A percentile compares a stretch with the other conserved stretches of the same genome.
These are phyloP conservation scores for Hirudo medicinalis DNA, from an alignment of 1,140 invertebrate species.

Conservation along the genomic window DNA sequence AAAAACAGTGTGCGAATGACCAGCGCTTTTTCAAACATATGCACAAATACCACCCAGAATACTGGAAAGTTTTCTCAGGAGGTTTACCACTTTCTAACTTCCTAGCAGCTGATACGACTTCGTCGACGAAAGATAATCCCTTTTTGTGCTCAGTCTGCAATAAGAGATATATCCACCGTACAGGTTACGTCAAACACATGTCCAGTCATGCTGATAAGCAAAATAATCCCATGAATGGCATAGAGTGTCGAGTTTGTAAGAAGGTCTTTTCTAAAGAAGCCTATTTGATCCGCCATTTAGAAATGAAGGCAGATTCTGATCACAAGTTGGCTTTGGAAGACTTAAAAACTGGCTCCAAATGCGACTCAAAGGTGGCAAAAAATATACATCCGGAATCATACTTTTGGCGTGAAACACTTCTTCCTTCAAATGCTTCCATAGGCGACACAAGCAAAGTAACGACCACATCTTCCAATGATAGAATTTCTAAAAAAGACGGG, in stretches of 20 bases:
- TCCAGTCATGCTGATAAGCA: constrained; percentile 10
- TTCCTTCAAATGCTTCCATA: background rate
- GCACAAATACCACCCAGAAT: constrained; percentile 22
- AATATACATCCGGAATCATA: background rate
- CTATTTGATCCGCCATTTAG: constrained; percentile 18
- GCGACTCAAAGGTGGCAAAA: background rate
- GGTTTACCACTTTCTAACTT: constrained; percentile 22
- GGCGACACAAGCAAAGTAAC: background rate
- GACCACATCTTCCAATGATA: background rate
- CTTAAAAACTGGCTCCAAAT: background rate
- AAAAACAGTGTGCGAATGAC: constrained; percentile 19
- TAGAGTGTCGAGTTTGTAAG: constrained; percentile 18
- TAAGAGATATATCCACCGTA: constrained; percentile 21
- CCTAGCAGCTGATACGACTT: background rate
- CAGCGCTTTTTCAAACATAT: constrained; percentile 20
- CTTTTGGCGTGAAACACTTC: background rate
- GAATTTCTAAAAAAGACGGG: background rate
- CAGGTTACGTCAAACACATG: constrained; percentile 21
- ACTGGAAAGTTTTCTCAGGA: constrained; percentile 21
- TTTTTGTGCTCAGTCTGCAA: constrained; percentile 20
- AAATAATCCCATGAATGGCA: background rate
- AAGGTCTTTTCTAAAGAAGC: constrained; percentile 21
- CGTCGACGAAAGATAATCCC: constrained; percentile 12
- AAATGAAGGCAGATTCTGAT: constrained; percentile 19
- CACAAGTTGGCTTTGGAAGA: constrained; percentile 6